Conservation (phyloP, 2,888 invertebrate species). For the Thymelicus acteon region DNA sequence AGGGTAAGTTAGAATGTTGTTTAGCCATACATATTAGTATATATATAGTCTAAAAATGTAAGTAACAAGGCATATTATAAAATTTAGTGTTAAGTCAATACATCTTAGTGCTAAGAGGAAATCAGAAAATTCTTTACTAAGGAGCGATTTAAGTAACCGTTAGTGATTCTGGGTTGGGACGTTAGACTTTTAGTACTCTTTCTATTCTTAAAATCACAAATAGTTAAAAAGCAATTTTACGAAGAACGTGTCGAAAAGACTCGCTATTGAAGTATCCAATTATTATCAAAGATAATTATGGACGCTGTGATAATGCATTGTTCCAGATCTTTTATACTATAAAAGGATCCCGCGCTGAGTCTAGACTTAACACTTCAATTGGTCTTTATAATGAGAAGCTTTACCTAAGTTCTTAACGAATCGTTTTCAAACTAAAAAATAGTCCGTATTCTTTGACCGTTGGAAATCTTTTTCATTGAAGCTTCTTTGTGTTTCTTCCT, state of each 20-base stretch:
- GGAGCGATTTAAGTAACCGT: too few relatives aligned
- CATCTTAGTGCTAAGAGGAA: too few relatives aligned
- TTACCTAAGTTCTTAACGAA: conserved; percentile 59
- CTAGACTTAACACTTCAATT: conserved; percentile 54
- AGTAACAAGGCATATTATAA: too few relatives aligned
- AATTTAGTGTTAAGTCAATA: too few relatives aligned
- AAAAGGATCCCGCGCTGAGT: conserved; percentile 23
- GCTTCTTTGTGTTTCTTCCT: conserved; percentile 48
- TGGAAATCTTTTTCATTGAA: conserved; percentile 51
- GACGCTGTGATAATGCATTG: conserved; percentile 40
- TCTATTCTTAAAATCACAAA: too few relatives aligned
- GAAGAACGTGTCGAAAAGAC: conserved; percentile 19
- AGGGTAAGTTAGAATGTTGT: too few relatives aligned
- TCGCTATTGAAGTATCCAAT: conserved; percentile 19
- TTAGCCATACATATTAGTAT: too few relatives aligned
- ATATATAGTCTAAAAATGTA: too few relatives aligned
- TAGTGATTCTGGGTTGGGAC: too few relatives aligned
- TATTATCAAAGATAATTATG: conserved; percentile 32
- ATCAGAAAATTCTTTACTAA: too few relatives aligned
- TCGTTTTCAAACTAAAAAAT: conserved; percentile 53
- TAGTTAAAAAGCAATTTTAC: conserved; percentile 22
- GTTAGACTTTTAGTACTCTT: too few relatives aligned
- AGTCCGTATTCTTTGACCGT: conserved; percentile 51
- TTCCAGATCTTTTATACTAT: conserved; percentile 43
- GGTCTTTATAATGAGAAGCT: conserved; percentile 57